phyloP scores from a whole-genome alignment of 2,797 vertebrate species.

The Toxotes lorentzi region DNA sequence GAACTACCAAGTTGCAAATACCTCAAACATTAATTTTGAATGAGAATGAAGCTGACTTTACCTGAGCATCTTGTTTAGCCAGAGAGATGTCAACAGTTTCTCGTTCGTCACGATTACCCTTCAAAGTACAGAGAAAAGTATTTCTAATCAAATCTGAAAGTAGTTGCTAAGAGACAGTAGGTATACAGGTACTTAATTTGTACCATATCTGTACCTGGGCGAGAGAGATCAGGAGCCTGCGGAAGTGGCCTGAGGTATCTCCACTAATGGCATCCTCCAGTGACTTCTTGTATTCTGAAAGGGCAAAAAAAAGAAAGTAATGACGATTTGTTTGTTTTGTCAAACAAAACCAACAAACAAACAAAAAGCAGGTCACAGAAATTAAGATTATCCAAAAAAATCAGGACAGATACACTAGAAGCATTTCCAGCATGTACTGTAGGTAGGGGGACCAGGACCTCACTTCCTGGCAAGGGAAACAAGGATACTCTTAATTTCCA shows the following conservation, averaged over 20 bases:
- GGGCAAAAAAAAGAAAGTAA: constrained; percentile 25
- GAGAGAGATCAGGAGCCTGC: constrained; percentile 94
- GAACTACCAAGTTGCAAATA: not conserved
- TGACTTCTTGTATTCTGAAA: constrained; percentile 92
- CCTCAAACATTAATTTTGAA: not conserved
- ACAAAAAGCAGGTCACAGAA: not conserved
- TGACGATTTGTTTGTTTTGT: not conserved
- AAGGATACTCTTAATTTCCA: not conserved
- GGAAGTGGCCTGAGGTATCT: constrained; percentile 97
- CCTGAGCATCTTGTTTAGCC: constrained; percentile 96
- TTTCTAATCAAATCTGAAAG: not conserved
- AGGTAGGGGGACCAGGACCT: not conserved
- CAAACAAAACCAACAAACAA: not conserved
- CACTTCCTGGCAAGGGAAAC: not conserved
- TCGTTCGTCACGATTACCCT: constrained; percentile 97
- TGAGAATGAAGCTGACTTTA: constrained; percentile 65
- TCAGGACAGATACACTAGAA: not conserved
- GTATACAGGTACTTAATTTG: not conserved
- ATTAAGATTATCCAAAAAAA: not conserved
- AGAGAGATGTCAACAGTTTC: constrained; percentile 90
- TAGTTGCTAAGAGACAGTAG: not conserved
- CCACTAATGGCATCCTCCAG: constrained; percentile 93
- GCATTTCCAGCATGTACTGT: not conserved
- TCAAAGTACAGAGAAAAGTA: constrained; percentile 21
- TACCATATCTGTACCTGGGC: constrained; percentile 87